Evolutionary conservation across 1,140 invertebrate species (phyloP).

Genomic region (Wasmannia auropunctata): DNA sequence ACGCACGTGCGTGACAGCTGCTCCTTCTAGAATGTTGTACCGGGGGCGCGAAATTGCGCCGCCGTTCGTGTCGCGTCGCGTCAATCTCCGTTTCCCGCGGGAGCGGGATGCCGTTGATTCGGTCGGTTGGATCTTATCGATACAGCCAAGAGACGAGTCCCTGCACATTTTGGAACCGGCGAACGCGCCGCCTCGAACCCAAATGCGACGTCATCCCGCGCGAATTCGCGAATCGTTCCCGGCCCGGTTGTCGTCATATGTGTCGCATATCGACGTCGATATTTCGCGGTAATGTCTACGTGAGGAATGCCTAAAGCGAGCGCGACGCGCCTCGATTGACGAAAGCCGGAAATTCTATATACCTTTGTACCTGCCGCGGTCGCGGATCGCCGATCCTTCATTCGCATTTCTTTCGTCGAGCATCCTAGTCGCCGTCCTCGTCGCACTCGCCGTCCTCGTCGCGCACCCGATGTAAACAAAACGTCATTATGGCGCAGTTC

Average conservation of each 20-base stretch:
- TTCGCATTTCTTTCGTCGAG: constrained; percentile 52
- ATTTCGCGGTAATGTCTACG: not conserved
- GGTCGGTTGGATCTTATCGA: too few relatives aligned
- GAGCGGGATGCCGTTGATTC: not conserved
- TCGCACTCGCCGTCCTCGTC: constrained; percentile 16
- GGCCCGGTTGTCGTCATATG: not conserved
- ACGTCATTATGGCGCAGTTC: constrained; percentile 65
- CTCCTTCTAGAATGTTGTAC: not conserved
- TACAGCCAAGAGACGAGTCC: too few relatives aligned
- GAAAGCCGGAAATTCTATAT: not conserved
- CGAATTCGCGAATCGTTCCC: not conserved
- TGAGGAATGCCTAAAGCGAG: not conserved
- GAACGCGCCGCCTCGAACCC: too few relatives aligned
- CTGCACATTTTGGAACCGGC: too few relatives aligned
- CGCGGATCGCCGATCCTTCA: not conserved
- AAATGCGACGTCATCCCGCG: not conserved
- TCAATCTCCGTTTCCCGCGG: not conserved
- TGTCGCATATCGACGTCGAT: not conserved
- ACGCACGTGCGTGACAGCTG: constrained; percentile 14
- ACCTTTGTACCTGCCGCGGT: not conserved
- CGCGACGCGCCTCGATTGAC: not conserved
- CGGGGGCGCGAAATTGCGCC: not conserved
- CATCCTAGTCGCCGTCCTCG: not conserved
- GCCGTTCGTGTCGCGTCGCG: not conserved
- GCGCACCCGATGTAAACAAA: constrained; percentile 68